Conservation (phyloP, 2,113 vertebrate genomes). For the Nyctibius bracteatus region DNA sequence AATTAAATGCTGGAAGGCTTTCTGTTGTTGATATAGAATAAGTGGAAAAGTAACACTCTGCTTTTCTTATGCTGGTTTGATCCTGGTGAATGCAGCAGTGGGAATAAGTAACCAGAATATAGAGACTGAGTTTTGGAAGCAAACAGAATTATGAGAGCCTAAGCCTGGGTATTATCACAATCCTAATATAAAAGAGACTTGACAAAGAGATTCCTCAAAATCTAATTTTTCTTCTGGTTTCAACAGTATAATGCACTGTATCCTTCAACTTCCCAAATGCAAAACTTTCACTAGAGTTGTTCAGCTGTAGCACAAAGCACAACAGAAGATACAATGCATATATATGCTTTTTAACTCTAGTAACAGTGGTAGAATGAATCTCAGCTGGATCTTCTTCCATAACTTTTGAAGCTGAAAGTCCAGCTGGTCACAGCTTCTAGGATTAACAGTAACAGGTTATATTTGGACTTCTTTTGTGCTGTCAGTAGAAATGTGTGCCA, state of each 20-base stretch:
- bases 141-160: not conserved
- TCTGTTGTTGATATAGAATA: not conserved
- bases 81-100: not conserved
- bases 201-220: not conserved
- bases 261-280: not conserved
- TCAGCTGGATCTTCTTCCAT: not conserved
- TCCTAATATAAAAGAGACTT: not conserved
- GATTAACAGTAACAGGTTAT: not conserved
- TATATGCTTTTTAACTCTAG: not conserved
- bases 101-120: not conserved
- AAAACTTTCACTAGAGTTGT: not conserved
- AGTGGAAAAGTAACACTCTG: not conserved
- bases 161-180: not conserved
- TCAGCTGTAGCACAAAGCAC: not conserved
- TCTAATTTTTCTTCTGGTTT: not conserved
- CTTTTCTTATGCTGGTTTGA: not conserved
- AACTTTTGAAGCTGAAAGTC: not conserved
- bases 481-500: not conserved
- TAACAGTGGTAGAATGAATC: not conserved
- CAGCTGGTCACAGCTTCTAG: not conserved
- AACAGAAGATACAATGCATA: not conserved
- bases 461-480: not conserved
- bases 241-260: not conserved
- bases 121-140: not conserved
- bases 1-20: conserved; percentile 39